Evolutionary conservation across 1,140 invertebrate genomes (phyloP).

Genomic region (Wasmannia auropunctata): DNA sequence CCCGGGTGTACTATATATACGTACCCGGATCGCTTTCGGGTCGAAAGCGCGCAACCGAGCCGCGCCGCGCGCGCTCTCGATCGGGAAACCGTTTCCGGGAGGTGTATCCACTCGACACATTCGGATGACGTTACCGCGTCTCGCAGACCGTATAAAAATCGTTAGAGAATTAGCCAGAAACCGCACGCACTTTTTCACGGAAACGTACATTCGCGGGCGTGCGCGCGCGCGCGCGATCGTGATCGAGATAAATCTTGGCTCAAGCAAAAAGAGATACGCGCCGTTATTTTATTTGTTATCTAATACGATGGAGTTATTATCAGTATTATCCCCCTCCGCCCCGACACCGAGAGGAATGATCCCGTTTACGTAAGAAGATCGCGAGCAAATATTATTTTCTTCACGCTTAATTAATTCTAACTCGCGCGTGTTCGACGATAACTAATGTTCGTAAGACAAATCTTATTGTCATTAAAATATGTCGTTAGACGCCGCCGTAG

Average conservation of each 20-base stretch:
- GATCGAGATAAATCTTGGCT: not conserved
- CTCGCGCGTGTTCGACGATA: not conserved
- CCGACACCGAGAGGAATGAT: not conserved
- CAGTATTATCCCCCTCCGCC: too few species aligned
- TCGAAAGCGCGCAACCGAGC: constrained; percentile 25
- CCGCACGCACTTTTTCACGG: not conserved
- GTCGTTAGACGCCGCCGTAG: not conserved
- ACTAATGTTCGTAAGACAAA: not conserved
- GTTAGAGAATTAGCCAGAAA: constrained; percentile 20
- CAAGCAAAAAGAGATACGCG: not conserved
- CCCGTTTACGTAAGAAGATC: not conserved
- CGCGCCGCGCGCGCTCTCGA: constrained; percentile 16
- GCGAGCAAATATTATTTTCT: not conserved
- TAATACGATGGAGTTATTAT: not conserved
- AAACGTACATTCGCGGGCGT: not conserved
- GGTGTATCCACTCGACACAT: constrained; percentile 3
- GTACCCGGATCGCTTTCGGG: not conserved
- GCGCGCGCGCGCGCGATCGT: too few species aligned
- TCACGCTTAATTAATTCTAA: constrained; percentile 9
- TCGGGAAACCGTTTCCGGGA: constrained; percentile 17
- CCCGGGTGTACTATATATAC: not conserved
- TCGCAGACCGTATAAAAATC: not conserved
- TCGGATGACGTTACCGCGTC: constrained; percentile 7
- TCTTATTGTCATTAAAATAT: constrained; percentile 22
- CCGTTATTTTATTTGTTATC: not conserved